phyloP scores from a whole-genome alignment of 2,888 invertebrate species.

The Epinotia bilunana region DNA sequence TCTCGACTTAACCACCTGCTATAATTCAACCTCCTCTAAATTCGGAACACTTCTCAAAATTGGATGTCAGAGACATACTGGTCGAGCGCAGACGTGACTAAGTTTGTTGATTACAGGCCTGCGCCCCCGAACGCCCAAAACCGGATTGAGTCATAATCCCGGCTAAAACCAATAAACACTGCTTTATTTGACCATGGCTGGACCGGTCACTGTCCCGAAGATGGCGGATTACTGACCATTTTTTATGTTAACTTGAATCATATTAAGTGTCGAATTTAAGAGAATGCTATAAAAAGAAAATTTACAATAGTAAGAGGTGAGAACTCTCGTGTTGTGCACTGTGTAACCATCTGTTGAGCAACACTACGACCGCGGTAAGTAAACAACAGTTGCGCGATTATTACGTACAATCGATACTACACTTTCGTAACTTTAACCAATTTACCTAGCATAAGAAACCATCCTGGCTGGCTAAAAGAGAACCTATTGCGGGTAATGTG shows the following conservation, averaged over 20 bases:
- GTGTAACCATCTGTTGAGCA: not conserved
- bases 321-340: not conserved
- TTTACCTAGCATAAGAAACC: constrained; percentile 3
- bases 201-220: not conserved
- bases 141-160: constrained; percentile 36
- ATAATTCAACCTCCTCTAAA: not conserved
- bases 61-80: not conserved
- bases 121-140: constrained; percentile 5
- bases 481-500: constrained; percentile 8
- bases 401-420: constrained; percentile 12
- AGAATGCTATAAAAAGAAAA: constrained; percentile 1
- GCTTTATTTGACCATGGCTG: constrained; percentile 12
- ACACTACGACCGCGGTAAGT: not conserved
- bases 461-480: constrained; percentile 13
- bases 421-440: constrained; percentile 17
- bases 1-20: not conserved
- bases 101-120: not conserved
- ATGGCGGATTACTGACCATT: constrained; percentile 25
- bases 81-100: not conserved
- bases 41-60: not conserved
- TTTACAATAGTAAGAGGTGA: not conserved
- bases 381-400: constrained; percentile 2
- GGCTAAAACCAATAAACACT: constrained; percentile 30
- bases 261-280: constrained; percentile 4
- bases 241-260: constrained; percentile 8